Percentiles rank a stretch among this genome's conserved stretches.
Evolutionary conservation across 2,797 vertebrate species (phyloP).

Genomic region (Anguilla obscura): DNA sequence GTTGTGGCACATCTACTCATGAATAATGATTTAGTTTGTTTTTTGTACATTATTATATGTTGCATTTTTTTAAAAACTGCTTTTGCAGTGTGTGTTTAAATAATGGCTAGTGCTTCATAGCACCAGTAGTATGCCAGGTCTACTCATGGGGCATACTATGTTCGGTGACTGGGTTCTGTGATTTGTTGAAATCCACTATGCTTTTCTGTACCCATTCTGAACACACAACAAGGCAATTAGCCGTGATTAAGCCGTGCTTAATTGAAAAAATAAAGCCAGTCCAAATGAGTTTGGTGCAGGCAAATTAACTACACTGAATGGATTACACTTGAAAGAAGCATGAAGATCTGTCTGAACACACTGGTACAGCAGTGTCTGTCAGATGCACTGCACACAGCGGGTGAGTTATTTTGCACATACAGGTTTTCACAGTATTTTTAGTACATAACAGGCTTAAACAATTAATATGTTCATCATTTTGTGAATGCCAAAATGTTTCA

Average conservation of each 20-base stretch:
- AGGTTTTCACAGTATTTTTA: not conserved
- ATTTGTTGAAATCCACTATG: not conserved
- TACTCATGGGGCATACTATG: not conserved
- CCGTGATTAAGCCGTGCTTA: not conserved
- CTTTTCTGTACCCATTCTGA: not conserved
- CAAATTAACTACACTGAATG: not conserved
- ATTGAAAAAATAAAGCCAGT: not conserved
- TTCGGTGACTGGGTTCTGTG: not conserved
- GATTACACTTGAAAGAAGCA: not conserved
- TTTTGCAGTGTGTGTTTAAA: not conserved
- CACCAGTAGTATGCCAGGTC: not conserved
- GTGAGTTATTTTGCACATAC: not conserved
- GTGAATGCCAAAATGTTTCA: not conserved
- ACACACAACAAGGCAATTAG: not conserved
- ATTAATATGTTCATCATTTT: not conserved
- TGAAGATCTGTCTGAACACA: not conserved
- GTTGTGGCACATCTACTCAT: not conserved
- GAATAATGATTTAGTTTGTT: not conserved
- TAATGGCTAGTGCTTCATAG: not conserved
- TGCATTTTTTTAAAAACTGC: not conserved
- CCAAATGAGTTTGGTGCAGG: not conserved
- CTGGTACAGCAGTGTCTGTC: not conserved
- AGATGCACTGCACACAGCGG: not conserved
- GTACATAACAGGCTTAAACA: not conserved
- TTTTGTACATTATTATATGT: not conserved